Conservation (phyloP, 2,888 invertebrate genomes). For the Automeris io region DNA sequence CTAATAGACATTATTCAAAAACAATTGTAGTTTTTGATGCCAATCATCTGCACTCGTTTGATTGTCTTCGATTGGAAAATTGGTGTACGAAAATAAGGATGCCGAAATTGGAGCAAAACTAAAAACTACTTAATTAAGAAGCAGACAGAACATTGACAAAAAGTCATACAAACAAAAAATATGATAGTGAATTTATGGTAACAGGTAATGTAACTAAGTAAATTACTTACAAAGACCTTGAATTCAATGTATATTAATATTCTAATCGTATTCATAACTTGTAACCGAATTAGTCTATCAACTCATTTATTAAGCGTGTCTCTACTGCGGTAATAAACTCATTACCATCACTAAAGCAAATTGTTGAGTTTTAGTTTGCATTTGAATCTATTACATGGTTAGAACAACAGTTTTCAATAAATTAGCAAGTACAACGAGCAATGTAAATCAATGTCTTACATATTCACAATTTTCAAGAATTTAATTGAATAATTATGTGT, state of each 20-base stretch:
- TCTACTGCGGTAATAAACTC: neutral
- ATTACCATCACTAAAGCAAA: neutral
- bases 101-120: too few relatives aligned
- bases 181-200: too few relatives aligned
- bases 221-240: neutral
- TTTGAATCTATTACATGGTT: neutral
- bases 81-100: neutral
- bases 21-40: too few relatives aligned
- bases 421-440: slow-evolving; percentile 1
- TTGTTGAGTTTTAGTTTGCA: neutral
- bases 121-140: too few relatives aligned
- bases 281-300: neutral
- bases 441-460: neutral
- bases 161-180: too few relatives aligned
- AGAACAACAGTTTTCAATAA: neutral
- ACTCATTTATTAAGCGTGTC: neutral
- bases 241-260: neutral
- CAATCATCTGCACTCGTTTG: too few relatives aligned
- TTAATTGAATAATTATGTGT: slow-evolving; percentile 1
- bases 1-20: too few relatives aligned
- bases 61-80: neutral
- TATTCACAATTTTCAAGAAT: neutral
- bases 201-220: too few relatives aligned
- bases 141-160: too few relatives aligned
- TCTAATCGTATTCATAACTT: neutral